phyloP scores from a whole-genome alignment of 1,140 invertebrate species.

The Papilio polyxenes region DNA sequence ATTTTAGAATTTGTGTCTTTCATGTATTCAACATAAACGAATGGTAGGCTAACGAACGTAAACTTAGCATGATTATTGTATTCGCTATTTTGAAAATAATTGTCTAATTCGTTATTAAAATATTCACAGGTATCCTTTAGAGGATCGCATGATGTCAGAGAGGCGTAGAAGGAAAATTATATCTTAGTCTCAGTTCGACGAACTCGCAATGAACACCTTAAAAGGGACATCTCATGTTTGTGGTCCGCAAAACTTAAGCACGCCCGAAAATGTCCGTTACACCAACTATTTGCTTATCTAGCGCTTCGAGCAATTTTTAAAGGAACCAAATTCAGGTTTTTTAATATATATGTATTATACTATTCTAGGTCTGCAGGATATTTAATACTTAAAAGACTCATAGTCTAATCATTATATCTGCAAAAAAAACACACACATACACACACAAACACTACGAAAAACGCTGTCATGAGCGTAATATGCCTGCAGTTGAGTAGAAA shows the following conservation, averaged over 20 bases:
- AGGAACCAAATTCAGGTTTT: background rate
- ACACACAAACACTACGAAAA: too few species aligned
- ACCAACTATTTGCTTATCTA: constrained; percentile 5
- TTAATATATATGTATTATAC: too few species aligned
- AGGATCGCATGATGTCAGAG: constrained; percentile 55
- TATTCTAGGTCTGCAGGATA: too few species aligned
- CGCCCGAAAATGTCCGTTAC: constrained; percentile 42
- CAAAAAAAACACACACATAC: too few species aligned
- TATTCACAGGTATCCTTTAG: constrained; percentile 39
- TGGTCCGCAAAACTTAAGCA: constrained; percentile 46
- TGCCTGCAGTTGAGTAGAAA: background rate
- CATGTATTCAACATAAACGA: constrained; percentile 7
- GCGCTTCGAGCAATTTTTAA: background rate
- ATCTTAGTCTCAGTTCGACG: constrained; percentile 53
- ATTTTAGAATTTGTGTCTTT: background rate
- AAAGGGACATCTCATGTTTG: constrained; percentile 48
- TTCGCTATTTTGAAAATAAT: constrained; percentile 28
- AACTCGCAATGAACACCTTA: constrained; percentile 50
- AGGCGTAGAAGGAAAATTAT: constrained; percentile 56
- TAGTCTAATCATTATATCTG: too few species aligned
- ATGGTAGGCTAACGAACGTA: background rate
- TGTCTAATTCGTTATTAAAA: constrained; percentile 35
- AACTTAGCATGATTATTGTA: background rate
- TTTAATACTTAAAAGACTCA: too few species aligned
- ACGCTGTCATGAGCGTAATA: too few species aligned